Conservation (phyloP, 2,888 invertebrate genomes). For the Ornithoptera alexandrae region DNA sequence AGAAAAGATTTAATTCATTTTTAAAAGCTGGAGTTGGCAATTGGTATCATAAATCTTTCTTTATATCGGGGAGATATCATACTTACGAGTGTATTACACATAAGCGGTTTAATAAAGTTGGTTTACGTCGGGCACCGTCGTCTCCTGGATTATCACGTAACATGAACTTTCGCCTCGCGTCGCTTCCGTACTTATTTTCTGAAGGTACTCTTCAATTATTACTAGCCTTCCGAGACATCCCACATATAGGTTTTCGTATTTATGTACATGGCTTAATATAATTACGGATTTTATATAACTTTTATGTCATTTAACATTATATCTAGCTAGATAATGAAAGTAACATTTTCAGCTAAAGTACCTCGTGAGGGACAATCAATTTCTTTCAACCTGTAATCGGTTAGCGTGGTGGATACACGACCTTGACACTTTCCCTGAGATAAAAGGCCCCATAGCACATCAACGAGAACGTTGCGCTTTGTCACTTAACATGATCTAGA, state of each 20-base stretch:
- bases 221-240: background rate
- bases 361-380: too few species aligned
- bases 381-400: too few species aligned
- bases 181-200: conserved; percentile 18
- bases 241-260: background rate
- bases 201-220: conserved; percentile 2
- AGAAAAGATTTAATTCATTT: background rate
- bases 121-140: background rate
- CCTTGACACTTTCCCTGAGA: too few species aligned
- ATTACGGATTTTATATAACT: too few species aligned
- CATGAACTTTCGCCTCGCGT: conserved; percentile 19
- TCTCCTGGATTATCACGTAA: conserved; percentile 9
- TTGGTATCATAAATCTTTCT: background rate
- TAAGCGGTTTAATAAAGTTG: conserved; percentile 9
- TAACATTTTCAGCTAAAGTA: too few species aligned
- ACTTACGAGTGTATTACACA: conserved; percentile 1
- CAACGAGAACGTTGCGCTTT: too few species aligned
- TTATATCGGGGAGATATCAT: background rate
- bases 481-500: too few species aligned
- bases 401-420: too few species aligned
- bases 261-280: too few species aligned
- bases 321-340: too few species aligned
- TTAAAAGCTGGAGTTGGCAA: background rate
- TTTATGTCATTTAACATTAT: too few species aligned
- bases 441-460: too few species aligned